Evolutionary conservation across 2,888 invertebrate genomes (phyloP).

Genomic region (Synergus japonicus): DNA sequence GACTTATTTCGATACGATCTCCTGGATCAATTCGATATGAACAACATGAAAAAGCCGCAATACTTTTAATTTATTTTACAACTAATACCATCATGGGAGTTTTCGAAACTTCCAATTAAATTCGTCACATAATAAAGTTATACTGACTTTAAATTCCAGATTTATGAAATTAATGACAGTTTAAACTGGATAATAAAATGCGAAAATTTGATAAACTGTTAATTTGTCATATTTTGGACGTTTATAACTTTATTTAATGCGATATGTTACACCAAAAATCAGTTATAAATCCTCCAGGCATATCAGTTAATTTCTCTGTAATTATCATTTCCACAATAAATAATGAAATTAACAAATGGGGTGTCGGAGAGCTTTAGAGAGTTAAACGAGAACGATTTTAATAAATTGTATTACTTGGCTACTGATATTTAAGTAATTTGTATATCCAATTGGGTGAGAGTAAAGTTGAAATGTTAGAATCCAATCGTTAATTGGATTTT

Average conservation of each 20-base stretch:
- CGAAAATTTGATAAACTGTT: no score
- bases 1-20: constrained; percentile 11
- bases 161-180: no score
- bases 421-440: constrained; percentile 15
- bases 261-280: no score
- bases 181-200: no score
- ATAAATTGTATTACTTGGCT: constrained; percentile 13
- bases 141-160: no score
- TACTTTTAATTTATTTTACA: background rate
- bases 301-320: constrained; percentile 15
- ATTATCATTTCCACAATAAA: background rate
- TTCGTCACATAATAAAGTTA: no score
- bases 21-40: constrained; percentile 4
- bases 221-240: no score
- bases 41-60: constrained; percentile 8
- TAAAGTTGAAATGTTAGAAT: constrained; percentile 42
- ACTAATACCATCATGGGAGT: background rate
- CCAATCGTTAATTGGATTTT: constrained; percentile 52
- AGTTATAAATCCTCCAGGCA: no score
- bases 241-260: no score
- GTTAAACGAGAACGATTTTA: background rate
- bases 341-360: background rate
- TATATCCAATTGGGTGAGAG: constrained; percentile 17
- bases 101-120: background rate
- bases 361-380: background rate